phyloP scores from a whole-genome alignment of 2,113 vertebrate genomes.

The Corapipo altera region DNA sequence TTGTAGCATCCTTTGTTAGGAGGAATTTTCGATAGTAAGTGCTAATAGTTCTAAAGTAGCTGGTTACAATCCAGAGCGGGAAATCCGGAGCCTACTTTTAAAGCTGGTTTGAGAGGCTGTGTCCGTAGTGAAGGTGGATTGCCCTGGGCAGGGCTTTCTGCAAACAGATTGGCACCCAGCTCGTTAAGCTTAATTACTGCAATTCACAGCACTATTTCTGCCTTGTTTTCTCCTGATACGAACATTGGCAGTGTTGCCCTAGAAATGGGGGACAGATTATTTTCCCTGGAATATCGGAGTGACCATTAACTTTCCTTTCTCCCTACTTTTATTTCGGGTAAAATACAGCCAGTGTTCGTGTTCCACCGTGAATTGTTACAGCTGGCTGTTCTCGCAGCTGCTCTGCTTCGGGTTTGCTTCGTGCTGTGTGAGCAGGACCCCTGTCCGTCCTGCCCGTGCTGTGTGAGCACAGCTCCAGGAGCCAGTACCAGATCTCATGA shows the following conservation, averaged over 20 bases:
- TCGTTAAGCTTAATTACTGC: neutral
- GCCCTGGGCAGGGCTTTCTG: neutral
- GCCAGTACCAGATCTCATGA: neutral
- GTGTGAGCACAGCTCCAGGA: neutral
- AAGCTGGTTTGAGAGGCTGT: neutral
- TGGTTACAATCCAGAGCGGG: neutral
- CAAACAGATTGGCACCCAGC: neutral
- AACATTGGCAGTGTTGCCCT: neutral
- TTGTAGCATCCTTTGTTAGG: neutral
- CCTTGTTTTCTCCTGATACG: neutral
- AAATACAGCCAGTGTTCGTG: neutral
- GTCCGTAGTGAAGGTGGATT: neutral
- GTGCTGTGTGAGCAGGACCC: neutral
- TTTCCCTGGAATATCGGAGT: neutral
- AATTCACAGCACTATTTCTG: neutral
- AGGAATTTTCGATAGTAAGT: neutral
- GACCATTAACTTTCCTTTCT: neutral
- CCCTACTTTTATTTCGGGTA: neutral
- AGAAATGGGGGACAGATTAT: neutral
- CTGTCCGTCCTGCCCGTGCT: neutral
- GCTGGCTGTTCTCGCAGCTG: neutral
- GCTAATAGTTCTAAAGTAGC: neutral
- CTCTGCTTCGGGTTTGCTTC: neutral
- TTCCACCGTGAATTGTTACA: neutral
- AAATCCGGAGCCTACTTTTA: neutral